Evolutionary conservation across 2,797 vertebrate species (phyloP).

Genomic region (Myripristis murdjan): DNA sequence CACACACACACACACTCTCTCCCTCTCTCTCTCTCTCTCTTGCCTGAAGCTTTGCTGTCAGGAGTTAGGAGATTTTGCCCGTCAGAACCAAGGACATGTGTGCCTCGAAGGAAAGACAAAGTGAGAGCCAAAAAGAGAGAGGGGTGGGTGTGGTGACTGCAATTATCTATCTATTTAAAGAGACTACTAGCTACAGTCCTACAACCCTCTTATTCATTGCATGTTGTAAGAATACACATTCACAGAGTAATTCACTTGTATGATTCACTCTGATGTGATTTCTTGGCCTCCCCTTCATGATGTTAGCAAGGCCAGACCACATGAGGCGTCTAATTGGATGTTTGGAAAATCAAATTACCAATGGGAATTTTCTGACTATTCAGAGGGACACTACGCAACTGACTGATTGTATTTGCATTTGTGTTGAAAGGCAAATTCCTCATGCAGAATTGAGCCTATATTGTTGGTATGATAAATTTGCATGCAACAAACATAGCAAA

Average conservation of each 20-base stretch:
- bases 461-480: conserved; percentile 7
- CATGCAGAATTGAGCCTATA: not conserved
- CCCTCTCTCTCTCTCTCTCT: not conserved
- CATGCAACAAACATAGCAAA: conserved; percentile 31
- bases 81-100: conserved; percentile 59
- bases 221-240: not conserved
- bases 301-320: conserved; percentile 22
- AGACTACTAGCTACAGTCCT: no score
- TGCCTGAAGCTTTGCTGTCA: conserved; percentile 47
- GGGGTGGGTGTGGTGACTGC: conserved; percentile 17
- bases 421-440: not conserved
- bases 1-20: no score
- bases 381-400: conserved; percentile 28
- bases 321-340: conserved; percentile 17
- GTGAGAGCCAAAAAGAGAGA: conserved; percentile 57
- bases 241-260: not conserved
- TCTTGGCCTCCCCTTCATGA: conserved; percentile 13
- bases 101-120: conserved; percentile 58
- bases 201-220: not conserved
- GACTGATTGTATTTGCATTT: conserved; percentile 14
- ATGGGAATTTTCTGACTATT: conserved; percentile 29
- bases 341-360: conserved; percentile 55
- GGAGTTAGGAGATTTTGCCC: conserved; percentile 57
- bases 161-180: not conserved
- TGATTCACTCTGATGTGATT: conserved; percentile 15